phyloP scores from a whole-genome alignment of 2,797 vertebrate genomes.

The Centroberyx gerrardi region DNA sequence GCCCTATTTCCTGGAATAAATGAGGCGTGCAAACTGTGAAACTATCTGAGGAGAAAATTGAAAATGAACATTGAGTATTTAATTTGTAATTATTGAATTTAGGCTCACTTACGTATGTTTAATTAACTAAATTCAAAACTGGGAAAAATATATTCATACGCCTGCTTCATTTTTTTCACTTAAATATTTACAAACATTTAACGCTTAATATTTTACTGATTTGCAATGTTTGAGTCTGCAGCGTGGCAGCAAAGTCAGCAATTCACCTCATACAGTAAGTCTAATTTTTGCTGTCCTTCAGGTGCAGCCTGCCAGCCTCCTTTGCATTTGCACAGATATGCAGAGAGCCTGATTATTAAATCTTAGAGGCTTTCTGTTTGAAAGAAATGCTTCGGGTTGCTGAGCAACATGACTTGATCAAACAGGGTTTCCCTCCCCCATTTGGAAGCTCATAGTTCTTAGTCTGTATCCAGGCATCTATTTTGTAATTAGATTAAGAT shows the following conservation, averaged over 20 bases:
- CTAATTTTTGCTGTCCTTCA: conserved; percentile 74
- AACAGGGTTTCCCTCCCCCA: conserved; percentile 55
- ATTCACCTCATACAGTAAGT: conserved; percentile 59
- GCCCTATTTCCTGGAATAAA: conserved; percentile 43
- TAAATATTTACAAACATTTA: conserved; percentile 33
- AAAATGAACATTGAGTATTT: conserved; percentile 34
- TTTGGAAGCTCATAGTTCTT: conserved; percentile 74
- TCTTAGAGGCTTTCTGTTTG: conserved; percentile 54
- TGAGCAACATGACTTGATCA: conserved; percentile 74
- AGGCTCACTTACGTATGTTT: conserved; percentile 18
- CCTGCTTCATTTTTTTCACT: not conserved
- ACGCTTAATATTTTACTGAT: conserved; percentile 55
- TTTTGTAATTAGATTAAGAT: conserved; percentile 80
- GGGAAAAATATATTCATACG: conserved; percentile 21
- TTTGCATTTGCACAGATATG: conserved; percentile 72
- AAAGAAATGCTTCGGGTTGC: conserved; percentile 74
- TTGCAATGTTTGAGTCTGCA: conserved; percentile 42
- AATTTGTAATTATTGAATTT: conserved; percentile 46
- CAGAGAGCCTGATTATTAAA: conserved; percentile 71
- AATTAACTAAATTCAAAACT: conserved; percentile 33
- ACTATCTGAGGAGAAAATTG: conserved; percentile 16
- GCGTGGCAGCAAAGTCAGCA: conserved; percentile 71
- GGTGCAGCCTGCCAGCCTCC: conserved; percentile 62
- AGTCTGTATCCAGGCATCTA: conserved; percentile 72
- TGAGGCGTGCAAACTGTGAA: conserved; percentile 21